Evolutionary conservation across 92 coral and sea anemone species (phyloP).

Genomic region (Paragorgia papillata): DNA sequence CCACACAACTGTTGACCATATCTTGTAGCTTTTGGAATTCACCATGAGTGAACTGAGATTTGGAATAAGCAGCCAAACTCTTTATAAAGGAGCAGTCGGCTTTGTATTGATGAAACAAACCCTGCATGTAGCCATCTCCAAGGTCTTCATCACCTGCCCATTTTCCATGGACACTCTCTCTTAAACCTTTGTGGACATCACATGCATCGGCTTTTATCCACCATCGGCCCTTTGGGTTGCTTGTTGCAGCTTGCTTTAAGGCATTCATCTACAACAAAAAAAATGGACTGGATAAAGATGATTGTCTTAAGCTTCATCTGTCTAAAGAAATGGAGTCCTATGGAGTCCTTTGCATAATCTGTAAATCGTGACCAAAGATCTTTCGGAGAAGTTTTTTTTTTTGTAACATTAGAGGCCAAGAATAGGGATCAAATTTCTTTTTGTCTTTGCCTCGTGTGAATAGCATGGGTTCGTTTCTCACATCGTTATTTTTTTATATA

Average conservation of each 20-base stretch:
- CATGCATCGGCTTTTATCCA: constrained; percentile 79
- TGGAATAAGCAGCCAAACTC: background rate
- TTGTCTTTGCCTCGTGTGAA: no score
- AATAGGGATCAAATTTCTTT: no score
- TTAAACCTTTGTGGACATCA: no score
- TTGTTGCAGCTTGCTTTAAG: constrained; percentile 41
- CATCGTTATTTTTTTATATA: no score
- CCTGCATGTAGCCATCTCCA: constrained; percentile 34
- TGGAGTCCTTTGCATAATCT: no score
- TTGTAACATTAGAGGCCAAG: no score
- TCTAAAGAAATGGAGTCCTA: no score
- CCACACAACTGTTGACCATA: constrained; percentile 25
- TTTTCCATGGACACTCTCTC: no score
- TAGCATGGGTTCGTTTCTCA: no score
- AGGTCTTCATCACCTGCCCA: constrained; percentile 71
- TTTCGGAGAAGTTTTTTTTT: no score
- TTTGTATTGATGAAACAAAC: constrained; percentile 35
- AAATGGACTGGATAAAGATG: background rate
- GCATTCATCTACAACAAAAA: constrained; percentile 52
- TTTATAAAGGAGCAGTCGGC: constrained; percentile 16
- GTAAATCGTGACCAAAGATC: no score
- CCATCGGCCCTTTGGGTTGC: constrained; percentile 61
- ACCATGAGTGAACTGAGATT: background rate
- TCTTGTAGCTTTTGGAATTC: background rate
- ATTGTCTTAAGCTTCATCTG: no score